A percentile compares a stretch with the other conserved stretches of the same genome.
phyloP scores from a whole-genome alignment of 2,888 invertebrate genomes.

The Amblyjoppa proteus region DNA sequence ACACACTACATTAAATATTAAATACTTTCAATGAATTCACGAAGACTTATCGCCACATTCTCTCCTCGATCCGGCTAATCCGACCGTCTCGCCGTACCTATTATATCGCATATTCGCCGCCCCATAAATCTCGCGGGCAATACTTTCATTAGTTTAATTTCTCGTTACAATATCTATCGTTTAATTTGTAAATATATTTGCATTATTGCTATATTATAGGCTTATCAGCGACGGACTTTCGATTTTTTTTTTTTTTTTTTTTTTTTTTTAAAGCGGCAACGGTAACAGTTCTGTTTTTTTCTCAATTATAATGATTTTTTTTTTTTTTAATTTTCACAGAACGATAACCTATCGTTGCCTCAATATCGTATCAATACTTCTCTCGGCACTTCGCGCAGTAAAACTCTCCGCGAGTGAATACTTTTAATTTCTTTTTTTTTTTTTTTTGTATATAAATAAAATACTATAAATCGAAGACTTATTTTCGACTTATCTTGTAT shows the following conservation, averaged over 20 bases:
- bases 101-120: slow-evolving; percentile 7
- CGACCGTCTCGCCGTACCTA: background rate
- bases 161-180: slow-evolving; percentile 34
- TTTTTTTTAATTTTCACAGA: slow-evolving; percentile 35
- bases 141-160: slow-evolving; percentile 48
- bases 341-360: slow-evolving; percentile 7
- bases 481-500: slow-evolving; percentile 72
- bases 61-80: background rate
- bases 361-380: slow-evolving; percentile 47
- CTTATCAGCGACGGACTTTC: slow-evolving; percentile 36
- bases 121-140: slow-evolving; percentile 18
- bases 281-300: background rate
- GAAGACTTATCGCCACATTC: background rate
- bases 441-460: slow-evolving; percentile 71
- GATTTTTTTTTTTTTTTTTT: slow-evolving; percentile 22
- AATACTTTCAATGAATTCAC: slow-evolving; percentile 50
- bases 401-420: slow-evolving; percentile 64
- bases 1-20: slow-evolving; percentile 72
- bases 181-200: slow-evolving; percentile 53
- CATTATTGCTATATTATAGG: slow-evolving; percentile 42
- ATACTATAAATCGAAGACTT: slow-evolving; percentile 76
- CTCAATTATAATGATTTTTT: slow-evolving; percentile 12
- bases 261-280: background rate
- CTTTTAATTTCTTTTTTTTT: background rate
- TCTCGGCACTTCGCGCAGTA: slow-evolving; percentile 69